Evolutionary conservation across 2,888 invertebrate species (phyloP), one percentile per base, ranked within the genome.

Genomic region (Dromius quadrimaculatus): DNA sequence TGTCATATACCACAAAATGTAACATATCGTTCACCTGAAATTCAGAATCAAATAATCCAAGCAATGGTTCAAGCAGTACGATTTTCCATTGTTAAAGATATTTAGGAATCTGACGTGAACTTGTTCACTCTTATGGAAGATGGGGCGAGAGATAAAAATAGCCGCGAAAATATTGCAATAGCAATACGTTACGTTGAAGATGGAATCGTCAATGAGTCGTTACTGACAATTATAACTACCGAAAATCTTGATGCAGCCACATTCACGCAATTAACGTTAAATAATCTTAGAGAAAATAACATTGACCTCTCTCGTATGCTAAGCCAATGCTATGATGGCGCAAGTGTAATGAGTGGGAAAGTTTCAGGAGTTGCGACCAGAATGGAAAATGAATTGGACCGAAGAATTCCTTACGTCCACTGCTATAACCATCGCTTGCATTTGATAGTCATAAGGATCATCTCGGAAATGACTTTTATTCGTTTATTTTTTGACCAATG

Each of bases 31-130:
- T 71, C 45, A n/a, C 65, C 71, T 2, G 59, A 65, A 47, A 59
- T 71, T 20, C 71, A 71, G 36, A 65, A 65, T 57, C 13, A 71
- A 59, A 22, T 71, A 13, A 71, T 71, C 20, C 20, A 71, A 50
- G 50, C 43, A 63, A 61, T 71, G 69, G 71, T 54, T 43, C 61
- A 72, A 36, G 50, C 41, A 41, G 71, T 71, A 50, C 47, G 47
- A 47, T 8, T 5, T 17, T 47, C 47, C 23, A 45, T 47, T n/a
- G 59, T 62, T 15, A 61, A 61, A 34, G 66, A 71, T 63, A 62
- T 71, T 41, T 8, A 28, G 1, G 57, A 66, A 43, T 28, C 66
- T 61, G 66, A 66, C 43, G 54, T 59, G n/a, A 28, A 23, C 13
- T 66, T 38, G 59, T 71, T 66, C 28, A 71, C 19, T 15, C 45